Evolutionary conservation across 2,113 vertebrate genomes (phyloP).

Genomic region (Amphiprion ocellaris): DNA sequence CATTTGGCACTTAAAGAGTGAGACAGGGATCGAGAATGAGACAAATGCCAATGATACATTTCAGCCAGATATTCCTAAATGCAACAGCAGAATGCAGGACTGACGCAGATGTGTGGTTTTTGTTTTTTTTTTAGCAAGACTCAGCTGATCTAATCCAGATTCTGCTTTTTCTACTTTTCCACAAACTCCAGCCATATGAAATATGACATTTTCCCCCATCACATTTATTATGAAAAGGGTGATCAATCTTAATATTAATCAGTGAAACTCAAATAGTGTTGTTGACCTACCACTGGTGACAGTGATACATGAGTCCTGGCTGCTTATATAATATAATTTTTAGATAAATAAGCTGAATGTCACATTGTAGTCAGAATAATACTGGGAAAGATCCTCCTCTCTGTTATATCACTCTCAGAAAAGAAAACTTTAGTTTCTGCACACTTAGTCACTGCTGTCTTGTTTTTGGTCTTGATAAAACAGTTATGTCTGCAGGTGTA

Average conservation of each 20-base stretch:
- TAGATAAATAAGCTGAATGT: neutral
- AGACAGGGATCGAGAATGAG: constrained; percentile 15
- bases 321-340: neutral
- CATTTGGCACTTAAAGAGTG: constrained; percentile 46
- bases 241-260: constrained; percentile 18
- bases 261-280: constrained; percentile 3
- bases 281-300: neutral
- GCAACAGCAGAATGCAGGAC: constrained; percentile 35
- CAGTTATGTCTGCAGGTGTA: neutral
- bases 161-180: constrained; percentile 47
- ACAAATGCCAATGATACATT: constrained; percentile 25
- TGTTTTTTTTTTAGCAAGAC: neutral
- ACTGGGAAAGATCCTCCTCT: neutral
- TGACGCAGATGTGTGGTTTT: constrained; percentile 29
- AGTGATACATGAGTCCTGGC: neutral
- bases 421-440: neutral
- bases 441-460: neutral
- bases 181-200: constrained; percentile 48
- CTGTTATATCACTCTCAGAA: neutral
- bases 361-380: neutral
- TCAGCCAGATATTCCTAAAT: constrained; percentile 52
- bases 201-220: constrained; percentile 31
- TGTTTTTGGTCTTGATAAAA: neutral
- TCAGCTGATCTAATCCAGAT: constrained; percentile 5
- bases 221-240: constrained; percentile 13